Conservation (phyloP, 2,888 invertebrate species). For the Agrochola macilenta region DNA sequence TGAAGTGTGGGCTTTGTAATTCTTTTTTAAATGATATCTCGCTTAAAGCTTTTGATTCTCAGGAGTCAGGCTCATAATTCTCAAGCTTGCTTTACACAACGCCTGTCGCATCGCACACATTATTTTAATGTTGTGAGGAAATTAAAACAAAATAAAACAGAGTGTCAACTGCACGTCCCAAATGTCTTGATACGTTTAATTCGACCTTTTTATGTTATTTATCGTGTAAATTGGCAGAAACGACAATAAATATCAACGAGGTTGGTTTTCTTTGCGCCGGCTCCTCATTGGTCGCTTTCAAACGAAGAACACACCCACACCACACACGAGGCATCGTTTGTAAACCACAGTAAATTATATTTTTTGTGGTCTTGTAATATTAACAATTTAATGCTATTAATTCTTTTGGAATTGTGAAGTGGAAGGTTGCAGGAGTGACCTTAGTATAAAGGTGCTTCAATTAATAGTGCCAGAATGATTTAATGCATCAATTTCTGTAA, state of each 20-base stretch:
- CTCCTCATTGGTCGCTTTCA: constrained; percentile 50
- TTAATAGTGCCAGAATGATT: constrained; percentile 28
- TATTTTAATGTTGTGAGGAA: constrained; percentile 31
- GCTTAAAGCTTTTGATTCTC: not conserved
- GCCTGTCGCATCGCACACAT: constrained; percentile 18
- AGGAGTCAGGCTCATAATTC: constrained; percentile 28
- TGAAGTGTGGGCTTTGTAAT: no score
- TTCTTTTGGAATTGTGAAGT: not conserved
- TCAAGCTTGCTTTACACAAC: constrained; percentile 22
- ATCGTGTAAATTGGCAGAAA: constrained; percentile 36
- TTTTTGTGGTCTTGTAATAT: constrained; percentile 19
- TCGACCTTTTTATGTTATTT: constrained; percentile 30
- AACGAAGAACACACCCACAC: constrained; percentile 58
- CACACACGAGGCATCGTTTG: constrained; percentile 37
- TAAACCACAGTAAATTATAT: constrained; percentile 40
- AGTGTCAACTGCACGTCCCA: constrained; percentile 13
- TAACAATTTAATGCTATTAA: constrained; percentile 28
- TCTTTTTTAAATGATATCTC: not conserved
- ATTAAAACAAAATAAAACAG: constrained; percentile 46
- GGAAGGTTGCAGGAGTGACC: constrained; percentile 56
- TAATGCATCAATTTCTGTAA: constrained; percentile 12
- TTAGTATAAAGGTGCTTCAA: constrained; percentile 21
- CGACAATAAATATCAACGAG: constrained; percentile 34
- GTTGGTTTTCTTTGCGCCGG: constrained; percentile 33
- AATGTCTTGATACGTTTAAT: constrained; percentile 39